These are phyloP conservation scores for Cyprinodon tularosa DNA, from an alignment of 2,113 vertebrate species.

Conservation along the genomic window DNA sequence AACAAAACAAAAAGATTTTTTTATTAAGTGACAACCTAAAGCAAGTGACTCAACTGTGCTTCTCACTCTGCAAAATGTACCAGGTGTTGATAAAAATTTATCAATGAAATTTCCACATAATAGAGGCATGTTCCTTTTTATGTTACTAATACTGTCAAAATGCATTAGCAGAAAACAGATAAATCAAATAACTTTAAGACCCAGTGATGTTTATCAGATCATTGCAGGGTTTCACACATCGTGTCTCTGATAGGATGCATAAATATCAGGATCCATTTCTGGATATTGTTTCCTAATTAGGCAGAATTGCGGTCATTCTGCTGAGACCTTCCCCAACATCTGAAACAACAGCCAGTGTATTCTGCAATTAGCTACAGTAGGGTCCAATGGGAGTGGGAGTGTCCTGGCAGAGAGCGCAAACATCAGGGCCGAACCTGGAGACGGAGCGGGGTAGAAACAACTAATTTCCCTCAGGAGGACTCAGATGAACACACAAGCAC, in stretches of 20 bases:
- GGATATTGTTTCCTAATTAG: constrained; percentile 57
- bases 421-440: constrained; percentile 67
- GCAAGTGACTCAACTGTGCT: background rate
- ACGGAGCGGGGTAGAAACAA: constrained; percentile 55
- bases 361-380: constrained; percentile 70
- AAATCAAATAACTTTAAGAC: background rate
- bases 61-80: background rate
- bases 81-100: background rate
- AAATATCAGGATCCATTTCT: constrained; percentile 36
- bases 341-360: constrained; percentile 73
- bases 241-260: background rate
- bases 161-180: background rate
- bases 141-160: background rate
- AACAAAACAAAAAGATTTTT: background rate
- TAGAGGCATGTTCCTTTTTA: background rate
- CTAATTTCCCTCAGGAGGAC: constrained; percentile 78
- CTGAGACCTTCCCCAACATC: constrained; percentile 59
- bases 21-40: background rate
- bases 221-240: constrained; percentile 1
- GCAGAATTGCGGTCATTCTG: constrained; percentile 36
- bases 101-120: background rate
- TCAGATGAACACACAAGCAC: constrained; percentile 33
- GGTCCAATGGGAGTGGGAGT: constrained; percentile 71
- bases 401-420: constrained; percentile 60
- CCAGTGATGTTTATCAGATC: background rate